These are phyloP conservation scores for Eulemur mongoz DNA, from an alignment of 2,797 vertebrate genomes.

Conservation along the genomic window DNA sequence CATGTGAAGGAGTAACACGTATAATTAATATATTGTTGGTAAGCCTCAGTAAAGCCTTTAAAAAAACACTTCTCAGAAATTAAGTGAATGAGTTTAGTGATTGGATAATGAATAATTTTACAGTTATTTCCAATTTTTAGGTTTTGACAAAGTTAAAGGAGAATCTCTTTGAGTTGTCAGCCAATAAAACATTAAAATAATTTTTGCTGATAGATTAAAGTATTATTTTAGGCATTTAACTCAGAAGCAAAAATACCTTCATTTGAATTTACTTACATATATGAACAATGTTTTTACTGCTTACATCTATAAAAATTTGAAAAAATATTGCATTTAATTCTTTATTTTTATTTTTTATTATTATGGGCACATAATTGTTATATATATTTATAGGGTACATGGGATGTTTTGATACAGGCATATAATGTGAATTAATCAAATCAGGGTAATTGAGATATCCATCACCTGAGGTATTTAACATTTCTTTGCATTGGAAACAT, in stretches of 20 bases:
- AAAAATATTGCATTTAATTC: neutral
- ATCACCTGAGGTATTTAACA: too few relatives aligned
- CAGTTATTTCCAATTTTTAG: neutral
- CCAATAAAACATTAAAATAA: neutral
- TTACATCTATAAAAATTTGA: neutral
- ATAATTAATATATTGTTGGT: neutral
- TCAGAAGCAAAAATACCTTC: neutral
- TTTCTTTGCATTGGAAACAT: too few relatives aligned
- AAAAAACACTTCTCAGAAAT: neutral
- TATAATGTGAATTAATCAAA: too few relatives aligned
- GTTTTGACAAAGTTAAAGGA: slow-evolving; percentile 22
- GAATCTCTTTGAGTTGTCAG: neutral
- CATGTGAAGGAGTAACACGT: neutral
- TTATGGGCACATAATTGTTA: too few relatives aligned
- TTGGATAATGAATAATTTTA: neutral
- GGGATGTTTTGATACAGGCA: too few relatives aligned
- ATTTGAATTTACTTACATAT: neutral
- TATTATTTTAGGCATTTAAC: neutral
- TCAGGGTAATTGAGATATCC: too few relatives aligned
- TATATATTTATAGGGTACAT: too few relatives aligned
- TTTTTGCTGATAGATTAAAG: neutral
- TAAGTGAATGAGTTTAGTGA: neutral
- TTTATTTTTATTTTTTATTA: too few relatives aligned
- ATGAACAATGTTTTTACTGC: neutral
- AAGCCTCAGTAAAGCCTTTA: neutral